Base-by-base conservation (phyloP, 2,888 invertebrate genomes). In the Lasioglossum marginatum region DNA sequence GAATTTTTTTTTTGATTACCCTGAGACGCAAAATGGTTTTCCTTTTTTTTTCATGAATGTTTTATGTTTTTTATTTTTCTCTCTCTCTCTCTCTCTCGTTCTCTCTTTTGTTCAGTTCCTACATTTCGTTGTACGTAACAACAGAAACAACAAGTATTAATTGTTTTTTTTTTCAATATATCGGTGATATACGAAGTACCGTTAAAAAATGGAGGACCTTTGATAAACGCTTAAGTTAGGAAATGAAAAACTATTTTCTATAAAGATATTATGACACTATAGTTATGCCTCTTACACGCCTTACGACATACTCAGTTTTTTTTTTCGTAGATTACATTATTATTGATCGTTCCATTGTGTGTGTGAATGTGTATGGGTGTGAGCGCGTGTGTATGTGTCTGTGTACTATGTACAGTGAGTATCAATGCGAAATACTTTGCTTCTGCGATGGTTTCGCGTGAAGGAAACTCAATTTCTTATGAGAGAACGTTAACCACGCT, bases 151-250 rank as follows among this genome's bases (percentile, higher is more conserved):
- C 83, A 89, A 91, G 85, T 88, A 89, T 86, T 74, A 79, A 73
- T 82, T 76, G 79, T 63, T 82, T 86, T 70, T 68, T 68, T 68
- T 86, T 84, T 70, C 63, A 78, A 81, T 75, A 80, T 86, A 82
- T 74, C 79, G 71, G 71, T 77, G 73, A 77, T 85, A 81, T 85
- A 81, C 82, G 71, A 75, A 60, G 82, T 88, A 82, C 77, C 78
- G 76, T 84, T 74, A 83, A 89, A 91, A 91, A 91, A 89, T 92
- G 92, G 92, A 93, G 92, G 92, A 92, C 92, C 71, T 91, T 89
- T 83, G 91, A 93, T 91, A 90, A 91, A 92, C 87, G 88, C 89
- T 91, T 88, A 90, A 89, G 82, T 91, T 88, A 92, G 87, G 88
- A 83, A 88, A 89, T 91, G 91, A 91, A 91, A 89, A 91, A 86